Percentiles rank a stretch among this genome's conserved stretches.
These are phyloP conservation scores for Anguilla marmorata DNA, from an alignment of 2,797 vertebrate genomes.

Conservation along the genomic window DNA sequence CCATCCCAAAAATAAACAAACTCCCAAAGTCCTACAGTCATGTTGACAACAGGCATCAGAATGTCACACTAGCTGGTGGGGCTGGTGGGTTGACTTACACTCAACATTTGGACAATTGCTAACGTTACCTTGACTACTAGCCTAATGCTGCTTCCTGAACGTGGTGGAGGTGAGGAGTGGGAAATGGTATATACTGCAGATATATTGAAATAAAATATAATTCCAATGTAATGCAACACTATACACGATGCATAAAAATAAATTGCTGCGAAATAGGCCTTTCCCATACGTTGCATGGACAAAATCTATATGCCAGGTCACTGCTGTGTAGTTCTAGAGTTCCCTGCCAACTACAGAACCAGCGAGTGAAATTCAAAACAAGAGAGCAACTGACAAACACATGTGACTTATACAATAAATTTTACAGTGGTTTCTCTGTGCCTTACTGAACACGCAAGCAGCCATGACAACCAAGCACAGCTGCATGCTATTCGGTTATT, in stretches of 20 bases:
- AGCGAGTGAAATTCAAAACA: constrained; percentile 41
- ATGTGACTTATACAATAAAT: constrained; percentile 44
- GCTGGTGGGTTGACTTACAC: neutral
- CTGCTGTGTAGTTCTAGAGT: constrained; percentile 18
- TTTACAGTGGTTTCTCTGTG: constrained; percentile 43
- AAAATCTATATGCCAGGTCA: constrained; percentile 23
- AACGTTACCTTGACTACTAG: neutral
- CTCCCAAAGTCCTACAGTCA: neutral
- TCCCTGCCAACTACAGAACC: constrained; percentile 28
- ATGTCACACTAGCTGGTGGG: neutral
- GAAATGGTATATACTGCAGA: neutral
- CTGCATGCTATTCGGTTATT: constrained; percentile 1
- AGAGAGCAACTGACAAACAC: constrained; percentile 43
- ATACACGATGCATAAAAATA: neutral
- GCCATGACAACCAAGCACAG: constrained; percentile 10
- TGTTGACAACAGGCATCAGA: neutral
- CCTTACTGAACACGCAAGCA: constrained; percentile 29
- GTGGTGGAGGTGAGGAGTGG: neutral
- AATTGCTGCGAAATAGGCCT: neutral
- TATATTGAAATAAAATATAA: neutral
- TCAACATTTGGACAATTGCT: neutral
- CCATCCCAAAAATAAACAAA: neutral
- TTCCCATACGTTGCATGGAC: constrained; percentile 28
- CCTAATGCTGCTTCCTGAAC: constrained; percentile 24
- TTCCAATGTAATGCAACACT: neutral